Percentiles rank a stretch among this genome's conserved stretches.
Evolutionary conservation across 2,888 invertebrate species (phyloP).

Genomic region (Phortica magna): DNA sequence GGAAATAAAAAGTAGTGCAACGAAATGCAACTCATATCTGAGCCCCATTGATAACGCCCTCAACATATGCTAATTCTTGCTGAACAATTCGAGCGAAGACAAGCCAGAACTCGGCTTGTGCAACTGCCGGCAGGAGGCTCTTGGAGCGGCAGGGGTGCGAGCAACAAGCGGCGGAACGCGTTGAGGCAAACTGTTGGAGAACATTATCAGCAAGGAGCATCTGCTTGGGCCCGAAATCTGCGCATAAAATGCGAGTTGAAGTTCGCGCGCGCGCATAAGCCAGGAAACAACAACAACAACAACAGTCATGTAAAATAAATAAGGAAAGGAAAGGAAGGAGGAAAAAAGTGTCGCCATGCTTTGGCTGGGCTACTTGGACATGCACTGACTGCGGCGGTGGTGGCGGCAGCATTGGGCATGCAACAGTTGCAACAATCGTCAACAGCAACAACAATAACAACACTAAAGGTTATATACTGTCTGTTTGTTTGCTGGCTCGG

Average conservation of each 20-base stretch:
- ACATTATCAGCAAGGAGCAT: slow-evolving; percentile 3
- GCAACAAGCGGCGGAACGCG: background rate
- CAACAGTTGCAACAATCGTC: slow-evolving; percentile 43
- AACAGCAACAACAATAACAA: slow-evolving; percentile 37
- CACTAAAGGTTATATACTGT: too few relatives aligned
- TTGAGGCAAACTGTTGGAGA: background rate
- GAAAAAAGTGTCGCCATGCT: slow-evolving; percentile 65
- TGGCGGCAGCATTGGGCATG: slow-evolving; percentile 44
- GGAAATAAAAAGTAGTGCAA: background rate
- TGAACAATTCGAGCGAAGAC: background rate
- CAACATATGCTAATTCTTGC: slow-evolving; percentile 10
- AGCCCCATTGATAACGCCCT: background rate
- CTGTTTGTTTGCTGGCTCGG: too few relatives aligned
- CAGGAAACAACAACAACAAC: background rate
- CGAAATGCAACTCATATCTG: background rate
- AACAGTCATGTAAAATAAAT: background rate
- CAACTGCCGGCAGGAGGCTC: background rate
- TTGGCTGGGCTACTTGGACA: slow-evolving; percentile 53
- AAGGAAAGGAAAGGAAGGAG: background rate
- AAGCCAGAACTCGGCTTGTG: background rate
- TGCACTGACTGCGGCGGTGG: slow-evolving; percentile 41
- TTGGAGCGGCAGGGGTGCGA: background rate
- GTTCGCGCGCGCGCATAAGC: background rate
- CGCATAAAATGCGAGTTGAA: background rate
- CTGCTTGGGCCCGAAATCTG: background rate